These are phyloP conservation scores for Elephas maximus DNA, from an alignment of 2,113 vertebrate species.

Conservation along the genomic window DNA sequence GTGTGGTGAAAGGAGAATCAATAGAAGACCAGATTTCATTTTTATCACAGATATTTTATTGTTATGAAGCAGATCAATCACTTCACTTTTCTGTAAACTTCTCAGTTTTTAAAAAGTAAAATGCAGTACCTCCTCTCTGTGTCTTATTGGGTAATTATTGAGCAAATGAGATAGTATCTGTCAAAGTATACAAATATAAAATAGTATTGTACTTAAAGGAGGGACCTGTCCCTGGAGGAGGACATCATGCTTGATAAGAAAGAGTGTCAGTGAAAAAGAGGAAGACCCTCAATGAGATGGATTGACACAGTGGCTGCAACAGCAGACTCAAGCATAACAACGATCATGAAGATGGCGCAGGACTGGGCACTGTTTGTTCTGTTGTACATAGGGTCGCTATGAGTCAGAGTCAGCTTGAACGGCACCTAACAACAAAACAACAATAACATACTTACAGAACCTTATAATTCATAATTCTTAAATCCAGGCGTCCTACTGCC, in stretches of 20 bases:
- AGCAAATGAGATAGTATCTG: conserved; percentile 33
- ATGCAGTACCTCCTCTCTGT: background rate
- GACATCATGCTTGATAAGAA: no score
- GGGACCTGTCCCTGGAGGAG: no score
- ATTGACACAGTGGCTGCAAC: no score
- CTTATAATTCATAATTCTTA: background rate
- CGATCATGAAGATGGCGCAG: no score
- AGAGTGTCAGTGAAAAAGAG: no score
- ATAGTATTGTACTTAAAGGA: background rate
- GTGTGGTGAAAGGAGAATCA: background rate
- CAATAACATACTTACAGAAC: background rate
- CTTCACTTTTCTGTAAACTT: conserved; percentile 15
- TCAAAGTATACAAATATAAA: conserved; percentile 17
- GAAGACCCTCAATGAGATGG: no score
- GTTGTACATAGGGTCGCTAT: no score
- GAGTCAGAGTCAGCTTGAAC: no score
- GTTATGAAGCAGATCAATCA: background rate
- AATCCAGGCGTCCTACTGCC: background rate
- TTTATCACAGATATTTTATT: conserved; percentile 25
- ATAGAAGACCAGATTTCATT: background rate
- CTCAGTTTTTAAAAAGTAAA: background rate
- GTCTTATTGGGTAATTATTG: background rate
- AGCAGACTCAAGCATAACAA: no score
- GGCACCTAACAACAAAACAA: no score
- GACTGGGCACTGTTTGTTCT: no score